These are phyloP conservation scores for Chelonoidis abingdonii DNA, from an alignment of 2,113 vertebrate species.

Conservation along the genomic window DNA sequence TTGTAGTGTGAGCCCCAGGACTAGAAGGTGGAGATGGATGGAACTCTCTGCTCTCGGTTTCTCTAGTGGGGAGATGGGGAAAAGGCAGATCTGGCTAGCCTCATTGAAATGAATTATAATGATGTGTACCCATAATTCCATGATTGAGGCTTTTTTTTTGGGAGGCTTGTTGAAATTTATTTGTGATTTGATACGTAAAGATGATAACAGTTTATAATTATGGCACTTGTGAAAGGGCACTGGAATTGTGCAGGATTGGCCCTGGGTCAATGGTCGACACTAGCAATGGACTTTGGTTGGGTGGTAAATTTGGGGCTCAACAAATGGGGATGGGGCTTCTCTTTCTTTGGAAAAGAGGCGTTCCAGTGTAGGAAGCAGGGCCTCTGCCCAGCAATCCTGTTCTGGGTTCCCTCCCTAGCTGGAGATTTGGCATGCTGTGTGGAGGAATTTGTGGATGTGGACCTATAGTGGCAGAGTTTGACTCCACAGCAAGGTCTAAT, in stretches of 20 bases:
- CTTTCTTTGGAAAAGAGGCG: neutral
- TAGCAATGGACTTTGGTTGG: neutral
- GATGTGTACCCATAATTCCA: neutral
- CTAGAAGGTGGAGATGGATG: neutral
- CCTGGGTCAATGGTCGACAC: neutral
- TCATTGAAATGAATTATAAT: neutral
- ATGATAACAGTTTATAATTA: constrained; percentile 6
- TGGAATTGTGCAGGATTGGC: neutral
- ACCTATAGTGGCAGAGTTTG: neutral
- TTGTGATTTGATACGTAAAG: neutral
- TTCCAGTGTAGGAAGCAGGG: neutral
- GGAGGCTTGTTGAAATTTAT: neutral
- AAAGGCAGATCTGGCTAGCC: neutral
- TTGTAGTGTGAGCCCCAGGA: neutral
- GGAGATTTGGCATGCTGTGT: too few relatives aligned
- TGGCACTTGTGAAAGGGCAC: neutral
- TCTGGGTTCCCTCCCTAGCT: too few relatives aligned
- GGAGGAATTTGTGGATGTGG: neutral
- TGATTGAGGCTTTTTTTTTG: neutral
- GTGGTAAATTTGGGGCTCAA: neutral
- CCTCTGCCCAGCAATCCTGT: neutral
- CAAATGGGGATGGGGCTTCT: neutral
- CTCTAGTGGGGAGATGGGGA: neutral
- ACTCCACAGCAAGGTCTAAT: neutral
- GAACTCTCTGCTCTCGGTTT: constrained; percentile 23